Percentiles rank a stretch among this genome's conserved stretches.
Conservation (phyloP, 2,888 invertebrate species). For the Xylocampa areola region DNA sequence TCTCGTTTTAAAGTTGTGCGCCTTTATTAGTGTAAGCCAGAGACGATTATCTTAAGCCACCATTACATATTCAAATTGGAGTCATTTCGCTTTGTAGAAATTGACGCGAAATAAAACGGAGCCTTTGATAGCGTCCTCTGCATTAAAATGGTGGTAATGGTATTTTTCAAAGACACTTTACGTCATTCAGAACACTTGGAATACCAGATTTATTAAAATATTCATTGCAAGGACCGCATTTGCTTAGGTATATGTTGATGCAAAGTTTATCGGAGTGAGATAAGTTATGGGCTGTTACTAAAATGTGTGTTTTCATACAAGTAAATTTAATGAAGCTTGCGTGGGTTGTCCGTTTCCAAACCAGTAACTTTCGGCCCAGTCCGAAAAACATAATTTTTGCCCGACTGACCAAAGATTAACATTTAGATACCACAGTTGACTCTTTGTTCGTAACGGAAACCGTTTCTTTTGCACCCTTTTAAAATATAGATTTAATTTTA, state of each 20-base stretch:
- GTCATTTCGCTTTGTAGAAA: conserved; percentile 88
- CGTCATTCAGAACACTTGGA: conserved; percentile 17
- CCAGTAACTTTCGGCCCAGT: conserved; percentile 76
- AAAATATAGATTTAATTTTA: conserved; percentile 61
- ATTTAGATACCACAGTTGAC: conserved; percentile 85
- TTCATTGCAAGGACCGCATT: conserved; percentile 8
- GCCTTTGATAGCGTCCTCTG: conserved; percentile 80
- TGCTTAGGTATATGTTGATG: background rate
- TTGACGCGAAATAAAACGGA: conserved; percentile 89
- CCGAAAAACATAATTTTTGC: conserved; percentile 90
- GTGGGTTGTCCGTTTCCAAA: conserved; percentile 73
- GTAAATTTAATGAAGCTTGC: conserved; percentile 80
- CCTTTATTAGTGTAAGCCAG: conserved; percentile 90
- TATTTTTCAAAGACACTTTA: conserved; percentile 71
- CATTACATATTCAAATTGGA: conserved; percentile 90
- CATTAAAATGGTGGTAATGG: conserved; percentile 77
- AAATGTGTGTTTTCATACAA: conserved; percentile 55
- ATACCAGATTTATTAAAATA: conserved; percentile 35
- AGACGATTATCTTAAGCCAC: conserved; percentile 88
- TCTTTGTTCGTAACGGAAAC: conserved; percentile 81
- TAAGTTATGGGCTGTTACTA: conserved; percentile 53
- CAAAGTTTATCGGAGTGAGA: conserved; percentile 43
- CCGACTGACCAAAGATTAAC: conserved; percentile 88
- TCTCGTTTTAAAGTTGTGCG: conserved; percentile 84
- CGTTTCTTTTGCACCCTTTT: conserved; percentile 74